These are phyloP conservation scores for Heliconius nattereri DNA, from an alignment of 1,140 invertebrate genomes.

Conservation along the genomic window DNA sequence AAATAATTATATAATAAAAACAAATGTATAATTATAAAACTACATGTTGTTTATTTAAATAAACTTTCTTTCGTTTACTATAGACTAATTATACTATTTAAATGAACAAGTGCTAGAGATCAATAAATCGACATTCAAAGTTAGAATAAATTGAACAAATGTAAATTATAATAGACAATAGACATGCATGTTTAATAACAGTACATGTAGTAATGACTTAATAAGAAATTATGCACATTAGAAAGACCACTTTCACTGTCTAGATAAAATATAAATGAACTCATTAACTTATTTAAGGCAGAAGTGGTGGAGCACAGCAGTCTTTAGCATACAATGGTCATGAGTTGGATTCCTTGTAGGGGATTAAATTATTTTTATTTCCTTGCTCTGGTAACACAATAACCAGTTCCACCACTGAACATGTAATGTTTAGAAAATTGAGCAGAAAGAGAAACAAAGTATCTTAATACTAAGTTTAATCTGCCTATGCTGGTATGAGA, in stretches of 20 bases:
- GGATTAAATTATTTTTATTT: too few relatives aligned
- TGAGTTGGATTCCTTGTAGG: too few relatives aligned
- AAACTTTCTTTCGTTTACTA: neutral
- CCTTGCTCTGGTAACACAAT: too few relatives aligned
- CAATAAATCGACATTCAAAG: constrained; percentile 6
- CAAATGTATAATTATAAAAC: neutral
- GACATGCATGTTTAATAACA: constrained; percentile 10
- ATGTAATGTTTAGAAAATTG: too few relatives aligned
- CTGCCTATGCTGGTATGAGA: too few relatives aligned
- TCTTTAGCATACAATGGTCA: too few relatives aligned
- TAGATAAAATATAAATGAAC: constrained; percentile 2
- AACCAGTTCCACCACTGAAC: too few relatives aligned
- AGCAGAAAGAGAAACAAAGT: too few relatives aligned
- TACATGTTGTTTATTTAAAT: neutral
- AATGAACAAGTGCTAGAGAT: constrained; percentile 6
- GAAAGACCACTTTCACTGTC: constrained; percentile 22
- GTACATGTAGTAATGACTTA: constrained; percentile 14
- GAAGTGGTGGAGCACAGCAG: too few relatives aligned
- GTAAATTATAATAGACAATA: constrained; percentile 15
- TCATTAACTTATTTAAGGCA: too few relatives aligned
- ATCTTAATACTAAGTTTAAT: too few relatives aligned
- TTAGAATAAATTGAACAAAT: constrained; percentile 27
- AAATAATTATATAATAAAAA: neutral
- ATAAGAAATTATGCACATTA: constrained; percentile 12
- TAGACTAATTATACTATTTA: neutral